Conservation (phyloP, 2,113 vertebrate genomes). For the Microcebus ravelobensis region DNA sequence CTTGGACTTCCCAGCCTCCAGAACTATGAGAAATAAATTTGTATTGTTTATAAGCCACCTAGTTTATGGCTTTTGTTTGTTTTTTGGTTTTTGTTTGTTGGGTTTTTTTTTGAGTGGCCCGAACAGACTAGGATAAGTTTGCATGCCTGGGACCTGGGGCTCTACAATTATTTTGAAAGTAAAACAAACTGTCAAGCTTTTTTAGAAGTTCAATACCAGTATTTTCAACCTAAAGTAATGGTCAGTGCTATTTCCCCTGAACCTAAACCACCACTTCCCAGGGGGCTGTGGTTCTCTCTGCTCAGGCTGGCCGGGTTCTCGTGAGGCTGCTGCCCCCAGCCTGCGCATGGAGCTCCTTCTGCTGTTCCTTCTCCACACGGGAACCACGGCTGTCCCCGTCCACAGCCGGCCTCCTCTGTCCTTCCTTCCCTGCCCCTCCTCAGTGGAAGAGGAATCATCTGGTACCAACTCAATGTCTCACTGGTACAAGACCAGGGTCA, state of each 20-base stretch:
- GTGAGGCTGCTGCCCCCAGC: not conserved
- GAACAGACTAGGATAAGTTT: not conserved
- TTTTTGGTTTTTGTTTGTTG: too few relatives aligned
- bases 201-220: not conserved
- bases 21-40: not conserved
- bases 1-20: not conserved
- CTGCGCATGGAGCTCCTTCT: not conserved
- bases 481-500: not conserved
- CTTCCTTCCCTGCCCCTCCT: not conserved
- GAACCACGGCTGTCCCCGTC: not conserved
- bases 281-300: fast-evolving
- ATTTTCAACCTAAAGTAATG: not conserved
- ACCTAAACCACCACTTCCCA: not conserved
- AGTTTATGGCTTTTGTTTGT: too few relatives aligned
- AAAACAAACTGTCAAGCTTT: not conserved
- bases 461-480: not conserved
- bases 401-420: not conserved
- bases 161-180: not conserved
- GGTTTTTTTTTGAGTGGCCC: not conserved
- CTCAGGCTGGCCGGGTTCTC: not conserved
- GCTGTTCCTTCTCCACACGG: not conserved
- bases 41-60: not conserved
- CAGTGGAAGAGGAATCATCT: not conserved
- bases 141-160: fast-evolving
- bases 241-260: fast-evolving